Conservation (phyloP, 2,113 vertebrate genomes). For the Aspiorhynchus laticeps region DNA sequence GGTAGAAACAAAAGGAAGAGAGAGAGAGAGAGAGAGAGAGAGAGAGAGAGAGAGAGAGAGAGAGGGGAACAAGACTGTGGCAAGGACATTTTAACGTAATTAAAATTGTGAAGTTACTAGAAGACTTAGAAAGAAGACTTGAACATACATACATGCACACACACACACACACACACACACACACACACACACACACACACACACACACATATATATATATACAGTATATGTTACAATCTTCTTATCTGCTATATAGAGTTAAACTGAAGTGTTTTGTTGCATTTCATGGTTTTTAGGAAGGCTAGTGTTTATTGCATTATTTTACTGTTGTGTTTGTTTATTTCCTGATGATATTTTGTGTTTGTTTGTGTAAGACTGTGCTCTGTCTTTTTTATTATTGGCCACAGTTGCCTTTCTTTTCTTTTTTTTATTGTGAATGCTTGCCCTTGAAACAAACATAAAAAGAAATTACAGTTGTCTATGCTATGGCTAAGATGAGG, state of each 20-base stretch:
- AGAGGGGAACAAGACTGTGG: not conserved
- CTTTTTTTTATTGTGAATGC: constrained; percentile 6
- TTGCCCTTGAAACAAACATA: not conserved
- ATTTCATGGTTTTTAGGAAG: not conserved
- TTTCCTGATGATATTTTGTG: not conserved
- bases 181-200: no score
- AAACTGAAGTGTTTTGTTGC: no score
- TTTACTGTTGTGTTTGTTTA: not conserved
- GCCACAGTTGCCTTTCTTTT: constrained; percentile 21
- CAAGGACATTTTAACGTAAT: not conserved
- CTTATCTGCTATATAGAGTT: no score
- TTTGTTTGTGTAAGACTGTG: not conserved
- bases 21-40: not conserved
- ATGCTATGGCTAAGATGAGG: not conserved
- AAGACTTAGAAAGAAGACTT: no score
- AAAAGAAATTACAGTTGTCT: not conserved
- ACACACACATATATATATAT: no score
- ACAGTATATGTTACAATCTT: no score
- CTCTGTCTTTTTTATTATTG: not conserved
- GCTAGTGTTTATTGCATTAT: not conserved
- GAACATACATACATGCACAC: no score
- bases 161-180: no score
- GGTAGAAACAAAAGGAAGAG: not conserved
- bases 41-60: not conserved
- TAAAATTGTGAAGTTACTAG: not conserved